Percentiles rank a stretch among this genome's conserved stretches.
phyloP scores from a whole-genome alignment of 2,888 invertebrate genomes.

The Cheilosia scutellata region DNA sequence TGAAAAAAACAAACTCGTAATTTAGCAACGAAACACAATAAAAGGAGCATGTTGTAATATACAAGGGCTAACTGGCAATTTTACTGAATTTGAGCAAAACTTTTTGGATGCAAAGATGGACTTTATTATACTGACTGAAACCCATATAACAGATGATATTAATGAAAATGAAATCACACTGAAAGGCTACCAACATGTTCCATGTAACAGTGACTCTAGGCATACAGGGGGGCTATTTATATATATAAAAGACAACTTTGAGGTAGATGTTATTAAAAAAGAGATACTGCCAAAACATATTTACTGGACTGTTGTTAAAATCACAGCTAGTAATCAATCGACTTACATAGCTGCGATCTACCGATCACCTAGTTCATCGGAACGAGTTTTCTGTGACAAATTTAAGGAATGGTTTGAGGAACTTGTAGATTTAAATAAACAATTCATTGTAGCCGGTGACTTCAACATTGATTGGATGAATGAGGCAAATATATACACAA shows the following conservation, averaged over 20 bases:
- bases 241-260: neutral
- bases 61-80: too few species aligned
- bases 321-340: too few species aligned
- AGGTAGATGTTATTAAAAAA: neutral
- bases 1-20: too few species aligned
- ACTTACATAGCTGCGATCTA: neutral
- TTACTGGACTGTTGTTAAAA: too few species aligned
- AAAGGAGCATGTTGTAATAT: too few species aligned
- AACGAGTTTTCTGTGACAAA: slow-evolving; percentile 7
- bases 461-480: slow-evolving; percentile 8
- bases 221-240: neutral
- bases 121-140: too few species aligned
- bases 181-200: neutral
- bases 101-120: neutral
- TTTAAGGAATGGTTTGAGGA: slow-evolving; percentile 1
- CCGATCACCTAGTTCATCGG: neutral
- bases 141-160: too few species aligned
- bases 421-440: slow-evolving; percentile 6
- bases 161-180: neutral
- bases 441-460: slow-evolving; percentile 6
- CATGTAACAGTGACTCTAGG: neutral
- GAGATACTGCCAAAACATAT: too few species aligned
- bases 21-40: too few species aligned
- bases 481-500: neutral
- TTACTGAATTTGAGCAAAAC: neutral